A percentile compares a stretch with the other conserved stretches of the same genome.
Evolutionary conservation across 2,113 vertebrate genomes (phyloP).

Genomic region (Tenrec ecaudatus): DNA sequence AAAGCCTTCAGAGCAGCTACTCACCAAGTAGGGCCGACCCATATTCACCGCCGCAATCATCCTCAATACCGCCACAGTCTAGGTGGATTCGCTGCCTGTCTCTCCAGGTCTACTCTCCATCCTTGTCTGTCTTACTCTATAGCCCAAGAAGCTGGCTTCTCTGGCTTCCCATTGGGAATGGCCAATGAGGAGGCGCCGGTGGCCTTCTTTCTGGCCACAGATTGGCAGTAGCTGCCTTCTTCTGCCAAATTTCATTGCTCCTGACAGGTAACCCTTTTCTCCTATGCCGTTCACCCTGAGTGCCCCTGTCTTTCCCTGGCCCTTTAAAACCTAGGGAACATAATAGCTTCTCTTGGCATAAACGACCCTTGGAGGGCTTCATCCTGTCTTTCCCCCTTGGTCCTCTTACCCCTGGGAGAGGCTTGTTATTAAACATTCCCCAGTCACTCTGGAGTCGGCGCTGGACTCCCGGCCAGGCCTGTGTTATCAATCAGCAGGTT

Average conservation of each 20-base stretch:
- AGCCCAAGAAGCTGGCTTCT: background rate
- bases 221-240: background rate
- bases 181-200: accelerated
- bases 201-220: background rate
- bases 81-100: background rate
- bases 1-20: background rate
- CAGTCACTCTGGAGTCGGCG: too few species aligned
- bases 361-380: background rate
- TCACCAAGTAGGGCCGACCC: background rate
- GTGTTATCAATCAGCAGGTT: background rate
- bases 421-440: background rate
- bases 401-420: background rate
- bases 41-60: background rate
- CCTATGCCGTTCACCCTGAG: accelerated
- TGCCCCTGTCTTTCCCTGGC: background rate
- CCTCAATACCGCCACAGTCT: accelerated
- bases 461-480: background rate
- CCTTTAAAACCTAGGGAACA: background rate
- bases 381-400: background rate
- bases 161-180: background rate
- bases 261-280: background rate
- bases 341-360: background rate
- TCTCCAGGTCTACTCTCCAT: background rate
- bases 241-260: background rate
- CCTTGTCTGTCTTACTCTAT: background rate